Evolutionary conservation across 2,113 vertebrate genomes (phyloP), one percentile per base, ranked within the genome.

Genomic region (Pollachius pollachius): DNA sequence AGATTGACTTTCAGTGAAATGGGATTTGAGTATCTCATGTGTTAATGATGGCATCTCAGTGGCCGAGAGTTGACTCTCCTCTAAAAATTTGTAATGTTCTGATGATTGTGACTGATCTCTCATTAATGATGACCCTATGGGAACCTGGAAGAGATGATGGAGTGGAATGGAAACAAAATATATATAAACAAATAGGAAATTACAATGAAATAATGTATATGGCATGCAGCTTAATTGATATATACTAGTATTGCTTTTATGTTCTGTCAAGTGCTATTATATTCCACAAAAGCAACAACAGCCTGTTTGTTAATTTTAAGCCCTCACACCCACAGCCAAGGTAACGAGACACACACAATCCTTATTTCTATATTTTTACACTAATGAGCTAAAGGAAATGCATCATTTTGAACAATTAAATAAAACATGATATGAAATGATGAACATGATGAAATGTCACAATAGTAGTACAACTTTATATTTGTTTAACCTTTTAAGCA

Each of bases 71-170:
- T 72, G 69, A 59, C 52, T 77, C 52, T 48, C 25, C 74, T 30
- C 81, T 68, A 79, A 77, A 72, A 72, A 5, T 75, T 58, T 61
- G 52, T 41, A 62, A 69, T 78, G 63, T 73, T 85, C 30, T 80
- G 78, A 74, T 65, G 81, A 62, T 74, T 89, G 81, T 81, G 79
- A 84, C 80, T 84, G 56, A 78, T 86, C 77, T 79, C 34, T 78
- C 81, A 69, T 76, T 76, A 71, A 78, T 67, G 87, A 78, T 76
- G 78, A 48, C 41, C 41, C 18, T 72, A 83, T 27, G 71, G 87
- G 77, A 52, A 88, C 81, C 91, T 92, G 88, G 52, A 84, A 83
- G 77, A 88, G 81, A 89, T 89, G 67, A 82, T 88, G 84, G 61
- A 84, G 83, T 86, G 82, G 66, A 77, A 30, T 81, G 85, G 18